phyloP scores from a whole-genome alignment of 2,888 invertebrate genomes.

The Calliphora vomitoria region DNA sequence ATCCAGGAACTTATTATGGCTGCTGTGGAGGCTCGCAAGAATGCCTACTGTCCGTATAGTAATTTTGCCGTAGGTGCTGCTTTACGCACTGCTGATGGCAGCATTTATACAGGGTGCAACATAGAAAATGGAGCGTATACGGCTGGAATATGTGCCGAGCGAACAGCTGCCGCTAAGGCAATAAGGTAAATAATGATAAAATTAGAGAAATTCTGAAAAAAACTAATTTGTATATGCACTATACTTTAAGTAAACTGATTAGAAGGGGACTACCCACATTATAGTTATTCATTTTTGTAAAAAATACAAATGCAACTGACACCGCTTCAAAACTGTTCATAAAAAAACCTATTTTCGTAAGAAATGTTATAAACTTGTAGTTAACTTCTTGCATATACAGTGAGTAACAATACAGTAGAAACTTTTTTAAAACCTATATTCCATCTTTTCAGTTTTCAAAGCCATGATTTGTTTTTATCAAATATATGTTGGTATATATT shows the following conservation, averaged over 20 bases:
- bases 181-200: slow-evolving; percentile 68
- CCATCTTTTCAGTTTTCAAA: too few relatives aligned
- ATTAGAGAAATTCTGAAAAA: not conserved
- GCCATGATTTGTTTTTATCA: too few relatives aligned
- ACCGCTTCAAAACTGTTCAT: not conserved
- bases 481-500: too few relatives aligned
- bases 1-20: slow-evolving; percentile 88
- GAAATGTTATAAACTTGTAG: not conserved
- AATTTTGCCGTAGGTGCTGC: slow-evolving; percentile 96
- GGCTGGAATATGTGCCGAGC: slow-evolving; percentile 94
- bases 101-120: slow-evolving; percentile 92
- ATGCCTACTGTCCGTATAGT: slow-evolving; percentile 93
- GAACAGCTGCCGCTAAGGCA: slow-evolving; percentile 93
- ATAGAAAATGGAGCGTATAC: slow-evolving; percentile 94
- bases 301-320: not conserved
- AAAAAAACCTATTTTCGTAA: too few relatives aligned
- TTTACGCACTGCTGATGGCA: slow-evolving; percentile 89
- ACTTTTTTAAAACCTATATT: too few relatives aligned
- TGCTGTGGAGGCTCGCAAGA: slow-evolving; percentile 87
- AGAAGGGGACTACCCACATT: not conserved
- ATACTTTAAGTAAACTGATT: not conserved
- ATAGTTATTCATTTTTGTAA: not conserved
- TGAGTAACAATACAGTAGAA: too few relatives aligned
- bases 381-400: not conserved
- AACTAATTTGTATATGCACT: not conserved